Conservation (phyloP, 1,140 invertebrate species). For the Drosophila micromelanica region DNA sequence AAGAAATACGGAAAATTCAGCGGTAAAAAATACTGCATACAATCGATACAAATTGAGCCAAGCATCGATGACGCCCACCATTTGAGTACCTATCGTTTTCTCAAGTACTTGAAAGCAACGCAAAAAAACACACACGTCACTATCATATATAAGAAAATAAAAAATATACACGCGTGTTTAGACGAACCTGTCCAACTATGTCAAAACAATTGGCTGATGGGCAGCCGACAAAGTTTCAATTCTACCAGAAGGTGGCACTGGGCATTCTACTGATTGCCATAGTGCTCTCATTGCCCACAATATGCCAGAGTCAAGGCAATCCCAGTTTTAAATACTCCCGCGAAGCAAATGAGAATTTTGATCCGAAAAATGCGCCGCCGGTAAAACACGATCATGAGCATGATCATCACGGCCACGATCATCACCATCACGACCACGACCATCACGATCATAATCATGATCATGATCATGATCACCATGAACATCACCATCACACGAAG, state of each 20-base stretch:
- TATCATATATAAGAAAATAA: slow-evolving; percentile 35
- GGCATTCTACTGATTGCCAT: slow-evolving; percentile 56
- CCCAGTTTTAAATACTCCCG: slow-evolving; percentile 90
- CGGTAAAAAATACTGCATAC: background rate
- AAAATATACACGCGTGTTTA: slow-evolving; percentile 31
- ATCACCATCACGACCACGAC: slow-evolving; percentile 42
- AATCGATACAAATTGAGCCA: background rate
- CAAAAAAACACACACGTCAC: slow-evolving; percentile 75
- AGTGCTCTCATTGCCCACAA: slow-evolving; percentile 63
- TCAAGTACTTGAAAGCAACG: slow-evolving; percentile 21
- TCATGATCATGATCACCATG: slow-evolving; percentile 64
- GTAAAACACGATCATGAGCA: slow-evolving; percentile 77
- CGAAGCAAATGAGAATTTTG: slow-evolving; percentile 87
- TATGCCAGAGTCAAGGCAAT: slow-evolving; percentile 71
- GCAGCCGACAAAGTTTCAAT: slow-evolving; percentile 49
- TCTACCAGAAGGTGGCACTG: slow-evolving; percentile 61
- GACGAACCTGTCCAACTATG: slow-evolving; percentile 34
- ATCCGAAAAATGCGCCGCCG: slow-evolving; percentile 52
- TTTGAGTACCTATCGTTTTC: slow-evolving; percentile 29
- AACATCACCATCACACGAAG: slow-evolving; percentile 41
- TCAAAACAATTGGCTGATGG: slow-evolving; percentile 61
- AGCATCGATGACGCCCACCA: slow-evolving; percentile 36
- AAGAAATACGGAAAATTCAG: background rate
- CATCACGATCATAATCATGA: slow-evolving; percentile 44
- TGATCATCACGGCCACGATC: slow-evolving; percentile 64